Percentiles rank a stretch among this genome's conserved stretches.
These are phyloP conservation scores for Agelas oroides DNA, from an alignment of 37 sponge, comb jelly and placozoan genomes.

Conservation along the genomic window DNA sequence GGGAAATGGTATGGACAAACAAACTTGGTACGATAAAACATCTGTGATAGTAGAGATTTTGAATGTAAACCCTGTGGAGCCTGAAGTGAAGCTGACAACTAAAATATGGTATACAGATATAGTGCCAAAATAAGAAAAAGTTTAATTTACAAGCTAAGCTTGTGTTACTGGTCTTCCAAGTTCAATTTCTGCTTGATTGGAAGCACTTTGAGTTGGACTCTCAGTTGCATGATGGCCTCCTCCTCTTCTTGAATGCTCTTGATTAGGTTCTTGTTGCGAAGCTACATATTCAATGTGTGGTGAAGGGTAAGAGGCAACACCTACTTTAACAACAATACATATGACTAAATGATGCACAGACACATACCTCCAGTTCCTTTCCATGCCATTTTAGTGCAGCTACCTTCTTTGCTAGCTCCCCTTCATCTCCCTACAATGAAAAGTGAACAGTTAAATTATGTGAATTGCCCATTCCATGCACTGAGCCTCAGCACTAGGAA, in stretches of 20 bases:
- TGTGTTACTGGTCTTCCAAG: constrained; percentile 4
- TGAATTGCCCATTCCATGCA: no score
- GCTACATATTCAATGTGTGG: not conserved
- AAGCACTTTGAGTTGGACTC: constrained; percentile 52
- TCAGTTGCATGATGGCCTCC: constrained; percentile 43
- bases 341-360: not conserved
- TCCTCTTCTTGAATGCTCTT: constrained; percentile 51
- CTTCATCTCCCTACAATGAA: constrained; percentile 66
- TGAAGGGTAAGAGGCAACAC: no score
- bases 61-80: no score
- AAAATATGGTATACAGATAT: no score
- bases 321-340: not conserved
- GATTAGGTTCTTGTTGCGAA: constrained; percentile 44
- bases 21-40: no score
- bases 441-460: no score
- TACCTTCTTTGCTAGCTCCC: constrained; percentile 67
- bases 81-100: no score
- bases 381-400: constrained; percentile 73
- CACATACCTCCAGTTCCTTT: constrained; percentile 63
- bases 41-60: no score
- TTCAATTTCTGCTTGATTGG: constrained; percentile 40
- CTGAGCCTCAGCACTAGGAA: no score
- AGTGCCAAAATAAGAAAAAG: no score
- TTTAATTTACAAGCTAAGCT: no score
- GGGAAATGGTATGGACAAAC: no score